phyloP scores from a whole-genome alignment of 2,113 vertebrate genomes.

The Plecotus auritus region DNA sequence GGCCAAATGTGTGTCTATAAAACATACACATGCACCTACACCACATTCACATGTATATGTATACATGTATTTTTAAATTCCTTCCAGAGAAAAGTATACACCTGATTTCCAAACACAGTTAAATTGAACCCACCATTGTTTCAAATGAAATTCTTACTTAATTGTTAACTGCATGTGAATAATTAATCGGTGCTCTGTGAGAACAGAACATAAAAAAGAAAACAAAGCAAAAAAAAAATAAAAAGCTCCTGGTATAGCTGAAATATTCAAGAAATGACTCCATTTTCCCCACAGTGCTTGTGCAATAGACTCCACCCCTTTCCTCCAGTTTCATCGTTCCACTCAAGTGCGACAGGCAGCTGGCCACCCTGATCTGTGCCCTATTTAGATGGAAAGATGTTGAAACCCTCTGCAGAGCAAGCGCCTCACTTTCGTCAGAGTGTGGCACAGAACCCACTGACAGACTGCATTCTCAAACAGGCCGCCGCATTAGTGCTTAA shows the following conservation, averaged over 20 bases:
- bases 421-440: background rate
- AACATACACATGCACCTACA: background rate
- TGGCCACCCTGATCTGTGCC: background rate
- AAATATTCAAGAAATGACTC: constrained; percentile 26
- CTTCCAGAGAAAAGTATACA: constrained; percentile 69
- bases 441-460: background rate
- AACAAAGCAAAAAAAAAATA: too few species aligned
- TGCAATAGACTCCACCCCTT: background rate
- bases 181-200: constrained; percentile 77
- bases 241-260: constrained; percentile 53
- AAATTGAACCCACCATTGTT: constrained; percentile 75
- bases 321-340: background rate
- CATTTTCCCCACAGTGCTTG: background rate
- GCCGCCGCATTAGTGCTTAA: background rate
- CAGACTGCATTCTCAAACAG: background rate
- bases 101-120: constrained; percentile 77
- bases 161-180: constrained; percentile 78
- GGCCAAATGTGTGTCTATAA: constrained; percentile 27
- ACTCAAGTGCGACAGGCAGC: background rate
- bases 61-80: constrained; percentile 27
- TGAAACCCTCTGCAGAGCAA: background rate
- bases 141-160: constrained; percentile 77
- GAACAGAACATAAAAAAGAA: constrained; percentile 66
- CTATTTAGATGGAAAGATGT: background rate
- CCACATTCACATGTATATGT: background rate